A percentile compares a stretch with the other conserved stretches of the same genome.
Conservation (phyloP, 2,888 invertebrate species). For the Plutella xylostella region DNA sequence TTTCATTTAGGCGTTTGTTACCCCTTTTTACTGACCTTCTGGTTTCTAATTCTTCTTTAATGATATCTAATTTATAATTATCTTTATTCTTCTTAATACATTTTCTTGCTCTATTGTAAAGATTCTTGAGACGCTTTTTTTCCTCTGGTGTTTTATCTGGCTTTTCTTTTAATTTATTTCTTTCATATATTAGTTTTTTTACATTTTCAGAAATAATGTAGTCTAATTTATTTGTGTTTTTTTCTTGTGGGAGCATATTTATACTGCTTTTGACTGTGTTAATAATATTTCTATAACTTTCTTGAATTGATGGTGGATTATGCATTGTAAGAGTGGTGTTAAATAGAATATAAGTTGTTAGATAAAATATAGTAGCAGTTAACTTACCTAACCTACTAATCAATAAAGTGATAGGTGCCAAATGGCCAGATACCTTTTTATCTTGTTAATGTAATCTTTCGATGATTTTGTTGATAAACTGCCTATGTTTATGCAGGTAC, state of each 20-base stretch:
- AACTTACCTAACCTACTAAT: no score
- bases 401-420: no score
- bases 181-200: neutral
- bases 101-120: conserved; percentile 1
- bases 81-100: neutral
- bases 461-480: no score
- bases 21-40: neutral
- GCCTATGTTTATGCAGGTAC: no score
- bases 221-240: neutral
- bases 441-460: no score
- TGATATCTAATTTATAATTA: neutral
- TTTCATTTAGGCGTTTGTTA: neutral
- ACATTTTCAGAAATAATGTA: no score
- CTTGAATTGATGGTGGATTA: no score
- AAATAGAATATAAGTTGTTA: no score
- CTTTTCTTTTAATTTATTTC: neutral
- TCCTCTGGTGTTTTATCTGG: neutral
- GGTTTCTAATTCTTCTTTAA: neutral
- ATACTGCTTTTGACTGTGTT: no score
- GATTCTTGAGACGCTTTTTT: neutral
- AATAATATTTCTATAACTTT: neutral
- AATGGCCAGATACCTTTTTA: no score
- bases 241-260: neutral
- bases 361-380: no score
- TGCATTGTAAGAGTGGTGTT: no score